Evolutionary conservation across 1,140 invertebrate species (phyloP).

Genomic region (Pseudomyrmex gracilis): DNA sequence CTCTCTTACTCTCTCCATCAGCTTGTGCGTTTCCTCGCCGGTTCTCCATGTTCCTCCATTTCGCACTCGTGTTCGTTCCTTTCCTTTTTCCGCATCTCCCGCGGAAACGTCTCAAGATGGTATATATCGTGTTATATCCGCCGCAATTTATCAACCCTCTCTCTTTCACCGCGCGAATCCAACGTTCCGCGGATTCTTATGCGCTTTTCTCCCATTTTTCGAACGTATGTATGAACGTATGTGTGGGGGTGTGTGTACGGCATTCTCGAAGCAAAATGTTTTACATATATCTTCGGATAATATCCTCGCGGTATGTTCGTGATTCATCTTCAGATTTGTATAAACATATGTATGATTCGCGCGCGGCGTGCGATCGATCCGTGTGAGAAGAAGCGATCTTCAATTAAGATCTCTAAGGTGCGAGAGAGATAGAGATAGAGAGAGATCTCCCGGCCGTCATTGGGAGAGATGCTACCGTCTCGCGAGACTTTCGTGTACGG

Average conservation of each 20-base stretch:
- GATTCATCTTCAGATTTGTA: background rate
- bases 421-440: too few relatives aligned
- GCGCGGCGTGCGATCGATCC: background rate
- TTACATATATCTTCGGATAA: background rate
- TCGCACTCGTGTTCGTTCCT: background rate
- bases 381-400: background rate
- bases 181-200: conserved; percentile 27
- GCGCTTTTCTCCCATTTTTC: conserved; percentile 7
- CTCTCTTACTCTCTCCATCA: background rate
- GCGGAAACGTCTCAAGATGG: conserved; percentile 47
- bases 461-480: background rate
- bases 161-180: background rate
- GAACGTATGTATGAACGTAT: background rate
- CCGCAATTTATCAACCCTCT: conserved; percentile 61
- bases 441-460: background rate
- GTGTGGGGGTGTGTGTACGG: background rate
- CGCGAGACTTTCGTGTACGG: conserved; percentile 25
- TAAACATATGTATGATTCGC: conserved; percentile 6
- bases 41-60: conserved; percentile 41
- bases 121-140: conserved; percentile 60
- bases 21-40: background rate
- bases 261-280: conserved; percentile 5
- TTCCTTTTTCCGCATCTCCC: conserved; percentile 32
- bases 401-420: conserved; percentile 60
- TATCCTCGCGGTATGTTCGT: background rate